phyloP scores from a whole-genome alignment of 2,797 vertebrate genomes.

The Rousettus madagascariensis region DNA sequence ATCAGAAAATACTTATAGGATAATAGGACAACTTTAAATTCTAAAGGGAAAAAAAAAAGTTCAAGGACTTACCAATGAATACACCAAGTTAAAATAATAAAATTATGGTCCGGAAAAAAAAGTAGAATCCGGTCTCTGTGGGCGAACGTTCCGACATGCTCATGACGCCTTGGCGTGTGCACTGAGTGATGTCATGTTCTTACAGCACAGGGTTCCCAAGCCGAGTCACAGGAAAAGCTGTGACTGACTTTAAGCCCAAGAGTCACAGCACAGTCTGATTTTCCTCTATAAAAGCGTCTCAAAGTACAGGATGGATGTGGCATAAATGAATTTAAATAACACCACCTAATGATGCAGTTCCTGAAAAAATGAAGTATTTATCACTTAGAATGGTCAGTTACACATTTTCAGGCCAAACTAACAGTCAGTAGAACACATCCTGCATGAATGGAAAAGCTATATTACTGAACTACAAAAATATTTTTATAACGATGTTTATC shows the following conservation, averaged over 20 bases:
- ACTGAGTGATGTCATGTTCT: background rate
- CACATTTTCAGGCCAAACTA: background rate
- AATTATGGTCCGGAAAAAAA: background rate
- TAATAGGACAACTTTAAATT: conserved; percentile 28
- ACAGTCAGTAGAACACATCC: background rate
- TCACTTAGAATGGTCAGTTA: background rate
- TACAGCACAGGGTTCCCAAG: background rate
- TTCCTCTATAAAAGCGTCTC: background rate
- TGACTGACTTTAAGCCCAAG: background rate
- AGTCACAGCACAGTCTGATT: background rate
- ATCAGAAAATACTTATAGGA: conserved; percentile 34
- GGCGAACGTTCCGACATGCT: background rate
- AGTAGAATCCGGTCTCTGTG: background rate
- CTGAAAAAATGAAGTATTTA: conserved; percentile 28
- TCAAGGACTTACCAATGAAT: background rate
- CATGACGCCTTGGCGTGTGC: background rate
- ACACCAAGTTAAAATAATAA: conserved; percentile 44
- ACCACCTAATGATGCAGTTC: background rate
- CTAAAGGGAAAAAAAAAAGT: background rate
- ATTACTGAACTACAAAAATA: background rate
- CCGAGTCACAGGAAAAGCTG: background rate
- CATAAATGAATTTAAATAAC: background rate
- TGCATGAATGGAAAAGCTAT: background rate
- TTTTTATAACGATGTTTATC: background rate
- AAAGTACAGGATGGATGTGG: background rate